Evolutionary conservation across 35 echinoderm and acorn worm genomes (phyloP), one percentile per base, ranked within the genome.

Genomic region (Holothuria glaberrima): DNA sequence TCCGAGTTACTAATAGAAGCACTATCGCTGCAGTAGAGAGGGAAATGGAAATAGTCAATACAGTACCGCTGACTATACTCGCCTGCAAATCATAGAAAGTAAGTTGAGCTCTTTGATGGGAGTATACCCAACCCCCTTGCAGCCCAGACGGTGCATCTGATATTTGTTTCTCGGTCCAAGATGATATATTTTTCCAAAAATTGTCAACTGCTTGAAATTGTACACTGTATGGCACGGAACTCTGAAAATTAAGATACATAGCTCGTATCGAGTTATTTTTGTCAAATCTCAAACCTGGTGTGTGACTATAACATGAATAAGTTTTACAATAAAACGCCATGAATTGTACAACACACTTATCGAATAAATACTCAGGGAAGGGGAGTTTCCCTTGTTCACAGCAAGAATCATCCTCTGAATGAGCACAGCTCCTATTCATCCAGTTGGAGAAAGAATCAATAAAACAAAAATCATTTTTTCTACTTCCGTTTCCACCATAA

Each of bases 81-180:
- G 75, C 65, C 70, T 97, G 95, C 12, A 97, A 90, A 86, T 94
- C 90, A 71, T 76, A 97, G 60, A 91, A 94, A 31, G 54, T 29
- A 20, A 96, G 18, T 45, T 96, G 94, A 16, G 34, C 18, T 16
- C 36, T 30, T 21, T 21, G 22, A 0, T 68, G 20, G n/a, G 58
- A 92, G 19, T 87, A 88, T 29, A 89, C 79, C 95, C 95, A 97
- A 13, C 95, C 95, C 24, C 77, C 34, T 25, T 32, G 22, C 46
- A 97, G 17, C 0, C 89, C 89, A 22, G 29, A 27, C 18, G 95
- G 95, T 12, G 92, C 92, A 0, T 48, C 71, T 30, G 26, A 41
- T 19, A 97, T 25, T 86, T 77, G 50, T 13, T 84, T 16, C 10
- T 80, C 65, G 21, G 78, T 77, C 86, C 89, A 97, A 19, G 64